phyloP scores from a whole-genome alignment of 2,797 vertebrate genomes.

The Silurus aristotelis region DNA sequence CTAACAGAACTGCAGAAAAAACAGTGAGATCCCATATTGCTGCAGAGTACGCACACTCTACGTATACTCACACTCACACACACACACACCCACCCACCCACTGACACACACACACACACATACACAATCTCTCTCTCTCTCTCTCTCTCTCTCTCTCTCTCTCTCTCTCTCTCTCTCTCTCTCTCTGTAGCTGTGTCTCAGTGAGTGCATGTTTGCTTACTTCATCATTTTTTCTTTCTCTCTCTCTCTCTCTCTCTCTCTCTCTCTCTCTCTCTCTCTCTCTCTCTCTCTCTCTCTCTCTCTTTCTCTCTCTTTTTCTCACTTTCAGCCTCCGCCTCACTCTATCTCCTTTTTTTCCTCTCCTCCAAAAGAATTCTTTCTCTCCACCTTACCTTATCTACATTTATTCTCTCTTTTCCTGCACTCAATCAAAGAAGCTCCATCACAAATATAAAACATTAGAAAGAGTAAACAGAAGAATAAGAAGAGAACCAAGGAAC shows the following conservation, averaged over 20 bases:
- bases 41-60: constrained; percentile 59
- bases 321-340: not conserved
- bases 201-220: constrained; percentile 29
- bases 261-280: constrained; percentile 21
- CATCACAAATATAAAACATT: not conserved
- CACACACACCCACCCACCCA: constrained; percentile 38
- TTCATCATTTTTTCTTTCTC: constrained; percentile 21
- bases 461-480: not conserved
- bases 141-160: not conserved
- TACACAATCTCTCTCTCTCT: not conserved
- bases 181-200: constrained; percentile 23
- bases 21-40: constrained; percentile 52
- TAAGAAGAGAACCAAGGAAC: constrained; percentile 8
- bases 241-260: constrained; percentile 9
- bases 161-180: constrained; percentile 26
- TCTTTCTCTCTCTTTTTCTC: constrained; percentile 17
- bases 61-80: constrained; percentile 43
- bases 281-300: constrained; percentile 13
- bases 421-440: not conserved
- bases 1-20: constrained; percentile 61
- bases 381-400: not conserved
- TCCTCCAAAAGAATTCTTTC: constrained; percentile 5
- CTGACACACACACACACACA: constrained; percentile 30
- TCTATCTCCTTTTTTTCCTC: constrained; percentile 7
- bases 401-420: not conserved